Evolutionary conservation across 2,888 invertebrate genomes (phyloP).

Genomic region (Ceratothoa steindachneri): DNA sequence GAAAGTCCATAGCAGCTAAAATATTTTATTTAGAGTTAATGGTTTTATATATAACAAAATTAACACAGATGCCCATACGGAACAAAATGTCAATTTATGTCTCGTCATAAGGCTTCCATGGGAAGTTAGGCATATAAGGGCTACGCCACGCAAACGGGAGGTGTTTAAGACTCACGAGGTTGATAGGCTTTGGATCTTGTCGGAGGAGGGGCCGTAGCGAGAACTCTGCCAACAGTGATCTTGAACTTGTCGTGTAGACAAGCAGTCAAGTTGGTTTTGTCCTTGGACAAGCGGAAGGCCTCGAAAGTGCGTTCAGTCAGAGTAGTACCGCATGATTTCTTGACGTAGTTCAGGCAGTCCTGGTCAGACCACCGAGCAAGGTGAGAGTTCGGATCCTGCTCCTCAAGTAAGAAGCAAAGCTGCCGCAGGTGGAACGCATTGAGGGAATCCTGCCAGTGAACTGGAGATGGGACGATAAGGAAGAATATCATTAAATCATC

Average conservation of each 20-base stretch:
- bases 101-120: not conserved
- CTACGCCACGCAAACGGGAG: not conserved
- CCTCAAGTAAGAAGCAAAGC: constrained; percentile 39
- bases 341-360: not conserved
- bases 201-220: constrained; percentile 27
- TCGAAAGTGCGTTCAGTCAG: constrained; percentile 24
- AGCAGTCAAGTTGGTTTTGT: constrained; percentile 36
- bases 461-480: not conserved
- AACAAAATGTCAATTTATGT: not conserved
- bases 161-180: not conserved
- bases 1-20: no score
- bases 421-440: constrained; percentile 25
- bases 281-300: constrained; percentile 24
- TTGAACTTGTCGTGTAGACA: constrained; percentile 15
- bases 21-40: no score
- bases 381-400: constrained; percentile 9
- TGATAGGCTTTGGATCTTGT: constrained; percentile 20
- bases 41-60: no score
- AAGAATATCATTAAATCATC: not conserved
- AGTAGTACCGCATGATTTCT: constrained; percentile 16
- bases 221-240: constrained; percentile 22
- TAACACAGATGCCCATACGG: no score
- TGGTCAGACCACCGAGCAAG: not conserved
- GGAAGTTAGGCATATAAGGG: not conserved
- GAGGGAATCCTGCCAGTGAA: constrained; percentile 15